Conservation (phyloP, 2,113 vertebrate genomes). For the Pseudolaguvia tuberculata region DNA sequence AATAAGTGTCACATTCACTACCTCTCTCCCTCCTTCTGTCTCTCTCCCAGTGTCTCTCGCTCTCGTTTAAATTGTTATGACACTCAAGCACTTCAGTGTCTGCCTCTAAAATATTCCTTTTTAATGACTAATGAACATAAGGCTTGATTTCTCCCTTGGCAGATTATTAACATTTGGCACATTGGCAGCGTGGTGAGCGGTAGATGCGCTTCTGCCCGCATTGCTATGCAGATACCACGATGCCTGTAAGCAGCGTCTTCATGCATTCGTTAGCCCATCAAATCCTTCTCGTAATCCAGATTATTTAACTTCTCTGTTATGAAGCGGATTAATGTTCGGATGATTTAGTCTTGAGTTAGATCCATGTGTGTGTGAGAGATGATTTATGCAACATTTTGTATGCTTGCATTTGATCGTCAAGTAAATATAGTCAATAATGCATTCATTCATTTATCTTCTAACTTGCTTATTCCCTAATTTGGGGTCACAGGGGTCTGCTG, state of each 20-base stretch:
- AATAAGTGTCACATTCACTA: constrained; percentile 31
- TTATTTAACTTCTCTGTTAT: constrained; percentile 52
- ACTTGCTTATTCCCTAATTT: too few relatives aligned
- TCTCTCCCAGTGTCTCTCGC: constrained; percentile 26
- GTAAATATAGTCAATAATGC: not conserved
- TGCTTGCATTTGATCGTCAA: too few relatives aligned
- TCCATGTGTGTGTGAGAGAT: not conserved
- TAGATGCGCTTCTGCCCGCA: constrained; percentile 29
- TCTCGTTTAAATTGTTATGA: constrained; percentile 52
- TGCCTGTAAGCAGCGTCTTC: constrained; percentile 43
- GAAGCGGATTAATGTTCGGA: constrained; percentile 45
- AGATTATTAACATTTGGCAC: constrained; percentile 54
- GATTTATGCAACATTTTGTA: not conserved
- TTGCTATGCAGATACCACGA: constrained; percentile 42
- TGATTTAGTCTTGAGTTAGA: constrained; percentile 15
- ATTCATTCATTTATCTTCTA: too few relatives aligned
- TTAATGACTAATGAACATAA: constrained; percentile 56
- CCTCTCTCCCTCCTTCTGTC: constrained; percentile 24
- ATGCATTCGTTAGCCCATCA: constrained; percentile 50
- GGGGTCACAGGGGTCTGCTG: too few relatives aligned
- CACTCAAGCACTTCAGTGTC: constrained; percentile 45
- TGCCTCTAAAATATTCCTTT: constrained; percentile 52
- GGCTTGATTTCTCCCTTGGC: constrained; percentile 49
- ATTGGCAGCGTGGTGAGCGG: constrained; percentile 29
- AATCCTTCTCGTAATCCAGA: constrained; percentile 50